Evolutionary conservation across 2,113 vertebrate species (phyloP), one percentile per base, ranked within the genome.

Genomic region (Mormyrus lacerda): DNA sequence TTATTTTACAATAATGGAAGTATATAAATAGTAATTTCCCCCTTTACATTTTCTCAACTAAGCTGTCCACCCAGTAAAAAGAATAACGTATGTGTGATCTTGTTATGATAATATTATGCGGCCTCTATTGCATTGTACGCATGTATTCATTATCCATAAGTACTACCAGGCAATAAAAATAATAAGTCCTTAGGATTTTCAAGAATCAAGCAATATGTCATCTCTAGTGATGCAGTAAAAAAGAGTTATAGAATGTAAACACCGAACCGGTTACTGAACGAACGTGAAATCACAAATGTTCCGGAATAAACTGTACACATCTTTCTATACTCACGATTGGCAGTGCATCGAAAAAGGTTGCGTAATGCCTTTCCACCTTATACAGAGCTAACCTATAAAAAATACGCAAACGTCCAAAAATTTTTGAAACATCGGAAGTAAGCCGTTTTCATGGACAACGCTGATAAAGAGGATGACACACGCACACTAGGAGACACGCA

Each of bases 241-340:
- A 88, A n/a, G 44, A 21, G 61, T 88, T 88, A 44, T 1, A 27
- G 27, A 69, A 88, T 31, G 87, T 88, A 73, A 88, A 88, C 87
- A 88, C 27, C 24, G 53, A 45, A 65, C 45, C 47, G 45, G 45
- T 31, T 76, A 21, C 65, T 45, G 19, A 24, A 17, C 27, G 13
- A 35, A 53, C 27, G 85, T 86, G 24, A 44, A 17, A 88, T 45
- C 21, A 48, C 82, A 73, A 39, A 48, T 24, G 61, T 88, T 73
- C 42, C 42, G 17, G 21, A 88, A 76, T 48, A 44, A 48, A 79
- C 15, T 42, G 13, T 42, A 2, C 35, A 39, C 73, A 35, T 42
- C 17, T 42, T n/a, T 19, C 35, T 42, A 79, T 35, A 15, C 31
- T 24, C 55, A 87, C 17, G 24, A 27, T n/a, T 7, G 17, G 3